A percentile compares a stretch with the other conserved stretches of the same genome.
phyloP scores from a whole-genome alignment of 2,113 vertebrate species.

The Prinia subflava region DNA sequence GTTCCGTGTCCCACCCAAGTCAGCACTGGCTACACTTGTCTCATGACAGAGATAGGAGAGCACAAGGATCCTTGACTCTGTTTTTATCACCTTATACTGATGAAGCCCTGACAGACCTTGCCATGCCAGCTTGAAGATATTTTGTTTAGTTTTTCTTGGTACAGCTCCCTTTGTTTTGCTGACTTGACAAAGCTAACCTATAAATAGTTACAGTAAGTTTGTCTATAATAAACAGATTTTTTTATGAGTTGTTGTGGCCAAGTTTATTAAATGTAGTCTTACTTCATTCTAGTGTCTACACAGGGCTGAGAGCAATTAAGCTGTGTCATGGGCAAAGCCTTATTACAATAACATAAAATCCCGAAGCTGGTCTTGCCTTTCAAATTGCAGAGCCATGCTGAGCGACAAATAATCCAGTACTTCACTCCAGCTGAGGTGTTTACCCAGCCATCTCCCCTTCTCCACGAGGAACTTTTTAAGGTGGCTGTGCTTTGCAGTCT shows the following conservation, averaged over 20 bases:
- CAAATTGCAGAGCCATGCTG: background rate
- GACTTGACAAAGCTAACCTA: background rate
- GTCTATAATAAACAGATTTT: background rate
- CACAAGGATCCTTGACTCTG: background rate
- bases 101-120: background rate
- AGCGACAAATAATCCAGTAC: background rate
- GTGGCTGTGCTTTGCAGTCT: background rate
- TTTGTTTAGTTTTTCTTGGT: background rate
- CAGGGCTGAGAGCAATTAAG: background rate
- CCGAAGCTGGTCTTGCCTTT: background rate
- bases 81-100: background rate
- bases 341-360: background rate
- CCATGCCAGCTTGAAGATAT: background rate
- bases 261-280: background rate
- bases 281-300: background rate
- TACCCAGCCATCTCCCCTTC: background rate
- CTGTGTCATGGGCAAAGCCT: background rate
- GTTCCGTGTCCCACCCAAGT: background rate
- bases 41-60: background rate
- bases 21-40: background rate
- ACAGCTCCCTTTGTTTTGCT: background rate
- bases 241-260: background rate
- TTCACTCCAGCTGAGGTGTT: conserved; percentile 12
- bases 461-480: background rate
- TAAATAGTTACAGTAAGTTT: background rate